These are phyloP conservation scores for Batillaria attramentaria DNA, from an alignment of 1,140 invertebrate genomes.

Conservation along the genomic window DNA sequence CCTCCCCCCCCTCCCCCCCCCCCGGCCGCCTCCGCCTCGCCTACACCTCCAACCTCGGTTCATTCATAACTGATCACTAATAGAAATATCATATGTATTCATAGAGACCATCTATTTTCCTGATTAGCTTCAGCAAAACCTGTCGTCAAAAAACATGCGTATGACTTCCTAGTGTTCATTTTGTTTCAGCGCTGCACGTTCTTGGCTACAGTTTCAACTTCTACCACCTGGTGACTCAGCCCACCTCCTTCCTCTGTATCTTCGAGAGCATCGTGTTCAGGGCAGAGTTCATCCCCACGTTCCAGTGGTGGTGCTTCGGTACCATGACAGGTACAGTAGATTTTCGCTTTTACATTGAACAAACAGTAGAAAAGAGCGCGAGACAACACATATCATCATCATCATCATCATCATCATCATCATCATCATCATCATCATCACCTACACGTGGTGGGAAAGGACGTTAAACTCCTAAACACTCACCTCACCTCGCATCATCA, in stretches of 20 bases:
- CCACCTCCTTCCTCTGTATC: slow-evolving; percentile 92
- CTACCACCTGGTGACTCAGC: slow-evolving; percentile 98
- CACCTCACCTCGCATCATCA: no score
- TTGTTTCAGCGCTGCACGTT: slow-evolving; percentile 84
- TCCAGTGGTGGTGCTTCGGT: slow-evolving; percentile 95
- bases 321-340: slow-evolving; percentile 86
- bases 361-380: neutral
- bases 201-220: slow-evolving; percentile 99
- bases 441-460: no score
- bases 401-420: neutral
- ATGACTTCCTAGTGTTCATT: no score
- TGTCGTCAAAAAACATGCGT: no score
- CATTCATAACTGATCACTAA: no score
- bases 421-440: slow-evolving; percentile 10
- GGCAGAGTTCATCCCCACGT: slow-evolving; percentile 77
- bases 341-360: neutral
- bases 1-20: neutral
- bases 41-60: no score
- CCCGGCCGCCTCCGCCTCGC: no score
- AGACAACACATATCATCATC: no score
- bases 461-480: no score
- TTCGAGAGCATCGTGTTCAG: slow-evolving; percentile 86
- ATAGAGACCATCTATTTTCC: no score
- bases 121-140: no score
- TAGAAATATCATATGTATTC: no score